A percentile compares a stretch with the other conserved stretches of the same genome.
Evolutionary conservation across 2,888 invertebrate species (phyloP).

Genomic region (Drosophila imparisetae): DNA sequence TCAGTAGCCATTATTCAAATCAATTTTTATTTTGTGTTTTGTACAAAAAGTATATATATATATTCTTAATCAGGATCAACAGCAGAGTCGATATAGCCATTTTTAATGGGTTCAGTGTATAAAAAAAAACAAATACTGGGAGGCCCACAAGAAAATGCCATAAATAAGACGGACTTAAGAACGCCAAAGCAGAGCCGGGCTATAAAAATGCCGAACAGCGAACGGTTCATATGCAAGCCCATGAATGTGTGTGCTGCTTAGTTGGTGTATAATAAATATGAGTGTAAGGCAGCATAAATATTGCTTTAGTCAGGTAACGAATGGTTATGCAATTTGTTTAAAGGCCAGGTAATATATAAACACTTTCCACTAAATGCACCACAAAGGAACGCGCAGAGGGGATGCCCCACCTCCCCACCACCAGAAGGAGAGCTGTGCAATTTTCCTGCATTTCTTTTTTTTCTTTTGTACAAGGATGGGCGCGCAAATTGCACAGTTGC

Average conservation of each 20-base stretch:
- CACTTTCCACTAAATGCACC: slow-evolving; percentile 41
- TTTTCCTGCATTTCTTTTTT: slow-evolving; percentile 19
- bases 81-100: not conserved
- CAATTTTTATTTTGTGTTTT: too few relatives aligned
- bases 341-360: slow-evolving; percentile 45
- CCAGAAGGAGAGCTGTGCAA: slow-evolving; percentile 30
- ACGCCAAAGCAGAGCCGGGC: slow-evolving; percentile 47
- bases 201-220: slow-evolving; percentile 45
- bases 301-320: slow-evolving; percentile 64
- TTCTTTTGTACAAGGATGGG: slow-evolving; percentile 44
- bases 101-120: not conserved
- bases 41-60: too few relatives aligned
- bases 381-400: slow-evolving; percentile 22
- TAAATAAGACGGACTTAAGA: slow-evolving; percentile 73
- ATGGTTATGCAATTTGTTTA: slow-evolving; percentile 73
- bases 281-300: slow-evolving; percentile 47
- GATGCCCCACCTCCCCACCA: not conserved
- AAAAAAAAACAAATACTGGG: not conserved
- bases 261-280: slow-evolving; percentile 25
- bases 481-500: slow-evolving; percentile 58
- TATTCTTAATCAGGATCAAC: too few relatives aligned
- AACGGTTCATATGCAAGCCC: too few relatives aligned
- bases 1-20: too few relatives aligned
- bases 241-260: not conserved
- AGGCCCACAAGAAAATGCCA: slow-evolving; percentile 33